Evolutionary conservation across 1,140 invertebrate genomes (phyloP).

Genomic region (Leucophenga varia): DNA sequence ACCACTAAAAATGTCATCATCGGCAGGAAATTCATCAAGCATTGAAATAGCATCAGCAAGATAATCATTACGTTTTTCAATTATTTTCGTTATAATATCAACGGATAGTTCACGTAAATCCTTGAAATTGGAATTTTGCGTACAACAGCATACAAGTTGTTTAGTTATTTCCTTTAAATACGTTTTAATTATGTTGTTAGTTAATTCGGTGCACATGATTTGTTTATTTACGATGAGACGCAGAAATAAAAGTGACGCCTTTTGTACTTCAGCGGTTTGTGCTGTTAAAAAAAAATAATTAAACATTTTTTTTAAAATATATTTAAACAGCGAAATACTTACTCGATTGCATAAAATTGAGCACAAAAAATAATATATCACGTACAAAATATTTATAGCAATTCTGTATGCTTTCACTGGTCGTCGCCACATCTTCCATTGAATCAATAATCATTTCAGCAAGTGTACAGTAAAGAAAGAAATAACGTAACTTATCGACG

Average conservation of each 20-base stretch:
- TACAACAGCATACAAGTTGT: slow-evolving; percentile 10
- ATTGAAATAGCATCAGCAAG: slow-evolving; percentile 5
- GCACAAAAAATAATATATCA: slow-evolving; percentile 36
- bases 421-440: neutral
- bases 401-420: neutral
- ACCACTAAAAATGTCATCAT: slow-evolving; percentile 2
- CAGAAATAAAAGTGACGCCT: slow-evolving; percentile 19
- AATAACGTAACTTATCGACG: slow-evolving; percentile 20
- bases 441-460: slow-evolving; percentile 32
- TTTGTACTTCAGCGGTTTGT: slow-evolving; percentile 19
- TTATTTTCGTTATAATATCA: neutral
- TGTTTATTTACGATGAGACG: slow-evolving; percentile 18
- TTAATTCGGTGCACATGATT: neutral
- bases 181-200: neutral
- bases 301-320: neutral
- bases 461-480: slow-evolving; percentile 29
- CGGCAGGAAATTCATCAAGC: slow-evolving; percentile 22
- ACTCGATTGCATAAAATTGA: slow-evolving; percentile 25
- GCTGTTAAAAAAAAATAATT: slow-evolving; percentile 10
- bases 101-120: neutral
- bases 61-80: neutral
- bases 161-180: slow-evolving; percentile 32
- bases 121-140: neutral
- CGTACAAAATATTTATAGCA: slow-evolving; percentile 23
- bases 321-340: slow-evolving; percentile 2